Conservation (phyloP, 2,113 vertebrate species). For the Naja naja region DNA sequence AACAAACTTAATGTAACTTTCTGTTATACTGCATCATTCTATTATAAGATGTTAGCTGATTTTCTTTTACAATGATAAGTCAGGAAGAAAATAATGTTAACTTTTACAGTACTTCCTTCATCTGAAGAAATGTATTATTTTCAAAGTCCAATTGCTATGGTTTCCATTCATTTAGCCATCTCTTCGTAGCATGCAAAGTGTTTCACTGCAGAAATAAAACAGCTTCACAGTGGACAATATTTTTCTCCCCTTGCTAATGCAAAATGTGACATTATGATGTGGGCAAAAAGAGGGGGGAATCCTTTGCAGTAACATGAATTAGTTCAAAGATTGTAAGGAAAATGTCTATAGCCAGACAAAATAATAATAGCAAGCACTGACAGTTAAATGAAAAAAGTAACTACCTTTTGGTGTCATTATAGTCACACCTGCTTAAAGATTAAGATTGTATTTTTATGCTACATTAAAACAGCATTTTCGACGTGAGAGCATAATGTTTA, state of each 20-base stretch:
- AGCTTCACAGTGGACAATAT: constrained; percentile 15
- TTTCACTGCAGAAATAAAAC: constrained; percentile 43
- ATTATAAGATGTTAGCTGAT: background rate
- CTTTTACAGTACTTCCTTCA: constrained; percentile 23
- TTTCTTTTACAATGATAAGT: background rate
- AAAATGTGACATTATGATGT: constrained; percentile 40
- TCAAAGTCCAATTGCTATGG: constrained; percentile 37
- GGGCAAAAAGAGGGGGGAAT: constrained; percentile 45
- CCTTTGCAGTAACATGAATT: constrained; percentile 39
- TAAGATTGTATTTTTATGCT: constrained; percentile 69
- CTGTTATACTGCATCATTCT: background rate
- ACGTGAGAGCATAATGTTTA: constrained; percentile 54
- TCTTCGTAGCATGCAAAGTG: constrained; percentile 34
- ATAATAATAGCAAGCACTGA: constrained; percentile 50
- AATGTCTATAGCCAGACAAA: constrained; percentile 55
- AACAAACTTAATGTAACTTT: background rate
- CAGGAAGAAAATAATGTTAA: accelerated
- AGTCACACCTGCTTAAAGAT: constrained; percentile 73
- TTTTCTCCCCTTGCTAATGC: constrained; percentile 32
- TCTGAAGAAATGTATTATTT: constrained; percentile 14
- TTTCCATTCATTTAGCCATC: constrained; percentile 46
- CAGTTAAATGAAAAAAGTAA: constrained; percentile 44
- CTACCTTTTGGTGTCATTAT: constrained; percentile 40
- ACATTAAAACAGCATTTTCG: constrained; percentile 70
- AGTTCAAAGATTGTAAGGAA: constrained; percentile 34